Conservation (phyloP, 2,113 vertebrate species). For the Phrynocephalus versicolor region DNA sequence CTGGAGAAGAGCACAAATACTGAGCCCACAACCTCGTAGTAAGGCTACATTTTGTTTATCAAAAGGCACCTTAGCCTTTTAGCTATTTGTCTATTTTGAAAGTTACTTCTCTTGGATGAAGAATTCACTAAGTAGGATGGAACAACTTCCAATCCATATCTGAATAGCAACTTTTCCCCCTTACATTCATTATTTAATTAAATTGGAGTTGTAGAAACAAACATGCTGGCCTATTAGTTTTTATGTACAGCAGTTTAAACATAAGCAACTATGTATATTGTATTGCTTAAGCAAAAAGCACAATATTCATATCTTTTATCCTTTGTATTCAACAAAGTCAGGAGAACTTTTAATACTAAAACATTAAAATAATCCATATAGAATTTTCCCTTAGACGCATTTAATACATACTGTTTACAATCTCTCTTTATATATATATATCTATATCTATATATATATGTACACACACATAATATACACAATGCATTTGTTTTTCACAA, state of each 20-base stretch:
- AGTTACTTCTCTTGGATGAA: slow-evolving; percentile 67
- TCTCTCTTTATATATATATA: slow-evolving; percentile 61
- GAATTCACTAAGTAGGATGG: slow-evolving; percentile 70
- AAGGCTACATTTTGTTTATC: slow-evolving; percentile 76
- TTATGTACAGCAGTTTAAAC: slow-evolving; percentile 81
- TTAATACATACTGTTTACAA: slow-evolving; percentile 81
- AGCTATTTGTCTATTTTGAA: slow-evolving; percentile 74
- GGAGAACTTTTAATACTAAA: slow-evolving; percentile 76
- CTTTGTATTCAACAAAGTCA: slow-evolving; percentile 71
- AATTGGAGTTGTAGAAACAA: slow-evolving; percentile 80
- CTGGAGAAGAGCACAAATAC: slow-evolving; percentile 34
- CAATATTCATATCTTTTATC: slow-evolving; percentile 73
- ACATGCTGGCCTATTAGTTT: slow-evolving; percentile 78
- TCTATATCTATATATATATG: slow-evolving; percentile 55
- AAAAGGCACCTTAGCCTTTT: slow-evolving; percentile 81
- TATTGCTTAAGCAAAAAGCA: slow-evolving; percentile 77
- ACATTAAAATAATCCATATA: slow-evolving; percentile 81
- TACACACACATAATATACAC: slow-evolving; percentile 85
- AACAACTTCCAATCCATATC: slow-evolving; percentile 79
- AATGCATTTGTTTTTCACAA: slow-evolving; percentile 72
- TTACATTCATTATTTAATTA: slow-evolving; percentile 83
- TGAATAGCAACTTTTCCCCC: slow-evolving; percentile 72
- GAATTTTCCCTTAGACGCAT: slow-evolving; percentile 77
- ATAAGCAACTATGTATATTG: slow-evolving; percentile 75
- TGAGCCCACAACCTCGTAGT: slow-evolving; percentile 72